These are phyloP conservation scores for Aphrophora alni DNA, from an alignment of 2,888 invertebrate genomes.

Conservation along the genomic window DNA sequence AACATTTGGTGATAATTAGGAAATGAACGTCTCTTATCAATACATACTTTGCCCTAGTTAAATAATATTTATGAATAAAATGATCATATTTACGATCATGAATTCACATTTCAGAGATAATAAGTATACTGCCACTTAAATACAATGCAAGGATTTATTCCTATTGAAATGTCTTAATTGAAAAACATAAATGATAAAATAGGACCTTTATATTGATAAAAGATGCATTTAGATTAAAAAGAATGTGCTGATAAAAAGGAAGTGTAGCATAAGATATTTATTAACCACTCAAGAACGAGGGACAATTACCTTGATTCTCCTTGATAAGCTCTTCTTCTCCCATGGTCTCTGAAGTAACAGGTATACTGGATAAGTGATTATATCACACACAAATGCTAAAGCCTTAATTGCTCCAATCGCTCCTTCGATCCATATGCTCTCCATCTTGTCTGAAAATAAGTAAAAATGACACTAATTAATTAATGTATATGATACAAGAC, in stretches of 20 bases:
- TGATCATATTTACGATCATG: not conserved
- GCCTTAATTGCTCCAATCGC: constrained; percentile 80
- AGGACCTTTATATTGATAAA: not conserved
- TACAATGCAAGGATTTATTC: not conserved
- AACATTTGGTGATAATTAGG: no score
- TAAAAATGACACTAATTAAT: not conserved
- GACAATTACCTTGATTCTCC: constrained; percentile 74
- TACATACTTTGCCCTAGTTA: not conserved
- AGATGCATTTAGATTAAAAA: not conserved
- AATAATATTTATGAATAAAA: not conserved
- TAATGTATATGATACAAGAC: no score
- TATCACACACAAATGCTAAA: constrained; percentile 85
- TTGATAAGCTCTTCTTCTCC: constrained; percentile 77
- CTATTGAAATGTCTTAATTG: not conserved
- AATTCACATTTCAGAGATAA: not conserved
- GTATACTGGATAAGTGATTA: constrained; percentile 90
- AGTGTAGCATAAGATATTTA: not conserved
- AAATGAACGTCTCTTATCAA: not conserved
- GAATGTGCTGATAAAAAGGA: not conserved
- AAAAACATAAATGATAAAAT: not conserved
- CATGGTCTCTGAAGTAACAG: constrained; percentile 87
- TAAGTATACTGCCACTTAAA: not conserved
- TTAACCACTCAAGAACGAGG: not conserved
- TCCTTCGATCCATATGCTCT: constrained; percentile 66
- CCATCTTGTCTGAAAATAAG: constrained; percentile 60